phyloP scores from a whole-genome alignment of 2,797 vertebrate species.

The Sebastes melanostomus region DNA sequence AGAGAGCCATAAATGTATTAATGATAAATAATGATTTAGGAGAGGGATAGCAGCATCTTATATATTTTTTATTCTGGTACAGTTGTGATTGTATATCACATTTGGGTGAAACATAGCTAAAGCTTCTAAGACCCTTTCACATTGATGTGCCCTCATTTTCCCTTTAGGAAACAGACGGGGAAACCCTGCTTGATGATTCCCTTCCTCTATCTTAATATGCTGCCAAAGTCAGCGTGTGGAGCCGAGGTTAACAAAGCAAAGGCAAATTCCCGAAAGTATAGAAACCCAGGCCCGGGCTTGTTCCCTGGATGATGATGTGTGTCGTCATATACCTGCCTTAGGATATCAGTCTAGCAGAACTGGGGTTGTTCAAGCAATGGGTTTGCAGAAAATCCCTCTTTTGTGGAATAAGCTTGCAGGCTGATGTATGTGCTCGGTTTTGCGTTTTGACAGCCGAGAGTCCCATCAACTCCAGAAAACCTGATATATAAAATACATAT shows the following conservation, averaged over 20 bases:
- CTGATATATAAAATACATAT: background rate
- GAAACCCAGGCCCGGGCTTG: conserved; percentile 77
- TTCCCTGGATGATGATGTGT: conserved; percentile 66
- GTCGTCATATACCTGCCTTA: conserved; percentile 77
- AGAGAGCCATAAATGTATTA: background rate
- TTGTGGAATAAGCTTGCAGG: conserved; percentile 24
- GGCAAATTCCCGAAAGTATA: conserved; percentile 60
- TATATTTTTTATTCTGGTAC: background rate
- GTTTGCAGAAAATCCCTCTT: conserved; percentile 34
- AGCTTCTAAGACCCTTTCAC: background rate
- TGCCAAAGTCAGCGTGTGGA: conserved; percentile 35
- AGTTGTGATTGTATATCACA: background rate
- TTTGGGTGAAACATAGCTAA: background rate
- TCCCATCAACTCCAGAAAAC: conserved; percentile 5
- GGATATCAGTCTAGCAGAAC: conserved; percentile 75
- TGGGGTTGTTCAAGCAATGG: conserved; percentile 49
- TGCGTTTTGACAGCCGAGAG: background rate
- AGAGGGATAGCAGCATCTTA: background rate
- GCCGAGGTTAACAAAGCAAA: conserved; percentile 57
- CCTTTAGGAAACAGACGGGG: conserved; percentile 1
- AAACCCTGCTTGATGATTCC: conserved; percentile 28
- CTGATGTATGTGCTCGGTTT: conserved; percentile 25
- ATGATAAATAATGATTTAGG: background rate
- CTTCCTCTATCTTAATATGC: conserved; percentile 33
- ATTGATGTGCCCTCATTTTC: conserved; percentile 29